Conservation (phyloP, 1,140 invertebrate genomes). For the Babylonia areolata region DNA sequence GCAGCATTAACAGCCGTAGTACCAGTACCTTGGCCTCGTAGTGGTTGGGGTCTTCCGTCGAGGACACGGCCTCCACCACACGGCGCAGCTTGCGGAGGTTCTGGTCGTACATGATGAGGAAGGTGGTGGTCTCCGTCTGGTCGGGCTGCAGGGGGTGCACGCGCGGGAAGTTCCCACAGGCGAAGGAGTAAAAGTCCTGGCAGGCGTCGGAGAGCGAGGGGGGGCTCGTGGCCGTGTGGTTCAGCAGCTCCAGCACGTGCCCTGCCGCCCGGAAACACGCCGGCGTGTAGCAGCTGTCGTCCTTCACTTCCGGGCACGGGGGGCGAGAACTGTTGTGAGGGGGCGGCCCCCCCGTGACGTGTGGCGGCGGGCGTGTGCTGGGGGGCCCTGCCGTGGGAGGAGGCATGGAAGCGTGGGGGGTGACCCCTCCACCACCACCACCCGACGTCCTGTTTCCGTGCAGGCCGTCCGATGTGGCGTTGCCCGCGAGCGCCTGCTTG, state of each 20-base stretch:
- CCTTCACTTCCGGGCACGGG: neutral
- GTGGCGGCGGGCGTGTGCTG: neutral
- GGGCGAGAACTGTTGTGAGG: neutral
- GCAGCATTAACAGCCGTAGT: too few species aligned
- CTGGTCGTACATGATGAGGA: neutral
- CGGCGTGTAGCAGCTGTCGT: neutral
- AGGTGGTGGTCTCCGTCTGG: neutral
- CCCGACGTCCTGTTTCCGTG: too few species aligned
- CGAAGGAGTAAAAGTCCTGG: neutral
- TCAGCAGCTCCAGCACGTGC: neutral
- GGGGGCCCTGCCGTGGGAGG: too few species aligned
- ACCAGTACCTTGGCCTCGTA: slow-evolving; percentile 10
- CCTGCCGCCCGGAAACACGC: neutral
- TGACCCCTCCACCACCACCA: too few species aligned
- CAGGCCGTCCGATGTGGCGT: neutral
- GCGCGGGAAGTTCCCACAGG: neutral
- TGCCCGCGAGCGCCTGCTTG: neutral
- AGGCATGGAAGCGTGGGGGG: too few species aligned
- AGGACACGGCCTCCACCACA: neutral
- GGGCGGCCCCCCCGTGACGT: neutral
- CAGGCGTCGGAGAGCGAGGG: too few species aligned
- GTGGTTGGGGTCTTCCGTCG: neutral
- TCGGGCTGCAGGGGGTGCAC: neutral
- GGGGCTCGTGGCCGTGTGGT: neutral
- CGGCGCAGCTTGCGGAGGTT: neutral